A percentile compares a stretch with the other conserved stretches of the same genome.
phyloP scores from a whole-genome alignment of 2,113 vertebrate species.

The Perccottus glenii region DNA sequence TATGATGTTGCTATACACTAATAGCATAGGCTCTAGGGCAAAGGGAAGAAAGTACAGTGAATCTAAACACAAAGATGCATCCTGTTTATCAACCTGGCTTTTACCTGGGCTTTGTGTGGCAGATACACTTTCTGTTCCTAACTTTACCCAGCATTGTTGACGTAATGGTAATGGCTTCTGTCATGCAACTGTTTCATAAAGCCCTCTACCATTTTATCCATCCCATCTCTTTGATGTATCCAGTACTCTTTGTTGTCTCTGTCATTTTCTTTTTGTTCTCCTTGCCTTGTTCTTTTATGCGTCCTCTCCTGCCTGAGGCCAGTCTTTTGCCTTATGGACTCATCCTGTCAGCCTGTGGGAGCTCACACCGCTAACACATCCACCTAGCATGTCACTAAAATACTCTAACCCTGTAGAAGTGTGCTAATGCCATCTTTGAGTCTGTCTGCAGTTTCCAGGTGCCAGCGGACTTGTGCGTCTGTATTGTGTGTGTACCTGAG shows the following conservation, averaged over 20 bases:
- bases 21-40: no score
- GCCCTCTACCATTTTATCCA: neutral
- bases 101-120: no score
- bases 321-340: constrained; percentile 26
- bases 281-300: constrained; percentile 6
- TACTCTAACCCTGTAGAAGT: neutral
- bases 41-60: no score
- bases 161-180: neutral
- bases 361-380: constrained; percentile 34
- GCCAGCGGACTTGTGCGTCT: constrained; percentile 1
- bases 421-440: neutral
- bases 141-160: no score
- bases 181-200: neutral
- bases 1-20: no score
- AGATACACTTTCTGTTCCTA: no score
- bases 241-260: neutral
- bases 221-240: neutral
- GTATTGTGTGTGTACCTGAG: constrained; percentile 9
- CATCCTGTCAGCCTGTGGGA: constrained; percentile 30
- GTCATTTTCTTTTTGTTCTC: neutral
- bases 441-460: neutral
- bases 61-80: no score
- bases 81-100: no score
- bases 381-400: constrained; percentile 10
- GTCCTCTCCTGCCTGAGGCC: constrained; percentile 10